These are phyloP conservation scores for Grapholita molesta DNA, from an alignment of 1,140 invertebrate genomes.

Conservation along the genomic window DNA sequence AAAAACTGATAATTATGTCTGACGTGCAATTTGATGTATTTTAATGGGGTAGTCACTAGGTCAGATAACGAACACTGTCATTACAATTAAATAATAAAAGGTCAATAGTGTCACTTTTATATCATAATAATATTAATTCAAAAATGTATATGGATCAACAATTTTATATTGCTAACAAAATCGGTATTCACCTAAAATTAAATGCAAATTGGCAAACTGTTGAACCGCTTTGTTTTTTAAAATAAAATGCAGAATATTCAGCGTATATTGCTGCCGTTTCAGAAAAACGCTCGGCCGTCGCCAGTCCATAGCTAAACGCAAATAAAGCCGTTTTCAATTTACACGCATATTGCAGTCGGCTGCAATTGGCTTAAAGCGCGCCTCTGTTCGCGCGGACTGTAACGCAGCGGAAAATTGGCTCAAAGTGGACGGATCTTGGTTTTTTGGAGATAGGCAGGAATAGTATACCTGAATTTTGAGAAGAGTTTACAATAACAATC, in stretches of 20 bases:
- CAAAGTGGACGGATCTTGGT: slow-evolving; percentile 3
- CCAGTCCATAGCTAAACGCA: neutral
- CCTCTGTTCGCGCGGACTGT: slow-evolving; percentile 7
- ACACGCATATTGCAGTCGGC: neutral
- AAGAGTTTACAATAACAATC: too few species aligned
- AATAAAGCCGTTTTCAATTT: slow-evolving; percentile 11
- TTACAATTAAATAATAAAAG: too few species aligned
- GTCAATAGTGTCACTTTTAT: too few species aligned
- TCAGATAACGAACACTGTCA: too few species aligned
- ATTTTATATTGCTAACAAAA: neutral
- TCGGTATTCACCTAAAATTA: neutral
- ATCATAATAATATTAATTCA: too few species aligned
- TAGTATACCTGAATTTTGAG: too few species aligned
- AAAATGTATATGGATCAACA: neutral
- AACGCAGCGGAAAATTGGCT: slow-evolving; percentile 14
- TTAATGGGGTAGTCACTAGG: too few species aligned
- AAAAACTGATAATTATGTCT: too few species aligned
- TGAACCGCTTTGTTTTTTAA: neutral
- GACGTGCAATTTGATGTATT: too few species aligned
- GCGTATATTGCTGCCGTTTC: neutral
- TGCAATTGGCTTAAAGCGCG: slow-evolving; percentile 7
- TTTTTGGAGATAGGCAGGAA: neutral
- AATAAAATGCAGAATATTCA: neutral
- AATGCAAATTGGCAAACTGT: neutral
- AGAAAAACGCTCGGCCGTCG: neutral